These are phyloP conservation scores for Pristis pectinata DNA, from an alignment of 2,797 vertebrate genomes.

Conservation along the genomic window DNA sequence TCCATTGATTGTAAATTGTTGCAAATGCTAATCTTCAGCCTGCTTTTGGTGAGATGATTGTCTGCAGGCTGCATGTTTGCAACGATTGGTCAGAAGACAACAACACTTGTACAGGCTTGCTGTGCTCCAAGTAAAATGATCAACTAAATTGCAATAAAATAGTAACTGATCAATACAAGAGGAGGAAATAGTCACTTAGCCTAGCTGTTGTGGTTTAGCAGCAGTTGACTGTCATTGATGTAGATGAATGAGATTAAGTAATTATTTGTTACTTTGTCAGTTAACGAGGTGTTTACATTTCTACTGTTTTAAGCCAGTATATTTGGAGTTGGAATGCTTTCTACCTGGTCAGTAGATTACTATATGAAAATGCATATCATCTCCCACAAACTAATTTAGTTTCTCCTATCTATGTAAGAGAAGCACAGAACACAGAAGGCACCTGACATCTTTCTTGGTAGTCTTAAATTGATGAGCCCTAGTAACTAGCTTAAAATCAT, in stretches of 20 bases:
- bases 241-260: background rate
- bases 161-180: background rate
- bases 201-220: background rate
- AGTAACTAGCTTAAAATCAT: background rate
- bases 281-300: background rate
- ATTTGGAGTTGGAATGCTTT: background rate
- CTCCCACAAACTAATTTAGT: background rate
- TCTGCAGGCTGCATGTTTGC: background rate
- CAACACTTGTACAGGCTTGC: background rate
- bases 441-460: background rate
- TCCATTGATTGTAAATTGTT: background rate
- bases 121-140: background rate
- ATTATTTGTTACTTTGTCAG: background rate
- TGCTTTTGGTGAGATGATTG: background rate
- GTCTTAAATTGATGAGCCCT: background rate
- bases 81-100: background rate
- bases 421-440: background rate
- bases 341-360: background rate
- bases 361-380: background rate
- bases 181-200: background rate
- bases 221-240: background rate
- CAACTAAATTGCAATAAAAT: background rate
- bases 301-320: background rate
- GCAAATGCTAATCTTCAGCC: background rate
- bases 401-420: background rate